phyloP scores from a whole-genome alignment of 2,113 vertebrate species.

The Pseudolaguvia tuberculata region DNA sequence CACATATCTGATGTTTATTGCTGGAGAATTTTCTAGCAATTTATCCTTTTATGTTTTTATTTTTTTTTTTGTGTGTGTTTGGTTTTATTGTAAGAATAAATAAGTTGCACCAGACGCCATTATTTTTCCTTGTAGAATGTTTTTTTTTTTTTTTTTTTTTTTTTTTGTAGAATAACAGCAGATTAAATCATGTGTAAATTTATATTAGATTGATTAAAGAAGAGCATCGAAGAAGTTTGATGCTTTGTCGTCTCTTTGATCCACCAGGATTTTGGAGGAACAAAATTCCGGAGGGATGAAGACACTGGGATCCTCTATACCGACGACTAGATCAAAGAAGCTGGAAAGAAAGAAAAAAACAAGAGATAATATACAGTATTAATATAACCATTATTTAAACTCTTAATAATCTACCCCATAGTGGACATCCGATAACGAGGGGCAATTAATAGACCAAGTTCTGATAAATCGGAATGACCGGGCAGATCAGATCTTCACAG shows the following conservation, averaged over 20 bases:
- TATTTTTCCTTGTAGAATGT: neutral
- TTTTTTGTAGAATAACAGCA: neutral
- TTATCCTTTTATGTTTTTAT: constrained; percentile 29
- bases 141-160: neutral
- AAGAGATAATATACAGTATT: too few relatives aligned
- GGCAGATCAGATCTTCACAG: too few relatives aligned
- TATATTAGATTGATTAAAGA: neutral
- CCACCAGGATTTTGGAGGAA: constrained; percentile 17
- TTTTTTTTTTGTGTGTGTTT: constrained; percentile 18
- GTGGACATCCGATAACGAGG: too few relatives aligned
- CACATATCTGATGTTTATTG: constrained; percentile 3
- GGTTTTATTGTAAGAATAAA: constrained; percentile 33
- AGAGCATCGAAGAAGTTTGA: constrained; percentile 35
- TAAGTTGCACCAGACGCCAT: constrained; percentile 13
- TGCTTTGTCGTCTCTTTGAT: neutral
- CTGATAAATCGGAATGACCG: too few relatives aligned
- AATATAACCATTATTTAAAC: too few relatives aligned
- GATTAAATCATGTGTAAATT: neutral
- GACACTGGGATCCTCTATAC: constrained; percentile 42
- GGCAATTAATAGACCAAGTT: too few relatives aligned
- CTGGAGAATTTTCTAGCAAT: constrained; percentile 17
- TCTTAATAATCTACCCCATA: too few relatives aligned
- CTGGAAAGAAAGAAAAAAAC: constrained; percentile 18
- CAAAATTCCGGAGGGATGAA: constrained; percentile 52
- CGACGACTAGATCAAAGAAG: constrained; percentile 46